Base-by-base conservation (phyloP, 2,113 vertebrate genomes). In the Hemichromis elongatus region DNA sequence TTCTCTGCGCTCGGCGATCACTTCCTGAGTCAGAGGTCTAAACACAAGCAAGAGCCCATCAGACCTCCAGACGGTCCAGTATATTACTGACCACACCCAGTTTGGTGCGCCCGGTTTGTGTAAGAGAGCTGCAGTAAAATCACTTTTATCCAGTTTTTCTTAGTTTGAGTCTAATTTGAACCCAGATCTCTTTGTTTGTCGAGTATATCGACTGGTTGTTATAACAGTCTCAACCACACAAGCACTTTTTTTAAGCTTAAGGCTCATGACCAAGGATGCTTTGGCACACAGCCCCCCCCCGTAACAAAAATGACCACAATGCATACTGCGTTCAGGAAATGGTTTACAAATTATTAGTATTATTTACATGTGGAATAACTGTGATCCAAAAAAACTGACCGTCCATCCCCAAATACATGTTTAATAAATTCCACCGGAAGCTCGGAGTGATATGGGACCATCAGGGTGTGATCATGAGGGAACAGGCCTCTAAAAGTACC, bases 1-100 rank as follows among this genome's bases (percentile, higher is more conserved):
- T 14, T 98, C 98, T 3, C 96, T 95, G 26, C 98, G 96, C 90
- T 97, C 95, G 18, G 95, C 90, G 19, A 99, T 96, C 94, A 99
- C 97, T 80, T 98, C 97, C 82, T 96, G 97, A 45, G 97, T 98
- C 94, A 99, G 93, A 3, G 97, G 97, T 88, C 99, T 99, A 77
- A 0, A 37, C 81, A 33, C 16, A 85, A 11, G 54, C 3, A 53
- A 47, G 30, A 47, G 21, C 24, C 59, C 3, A 3, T 73, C 66
- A 73, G 14, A 28, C 24, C 66, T 73, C 2, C 3, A 26, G 40
- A 0, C 4, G 2, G 16, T 47, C 5, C 40, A 19, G 21, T 10
- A 10, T 3, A 2, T 45, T 42, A 47, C 24, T 28, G 6, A 26
- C 13, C 10, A 14, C 66, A 45, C 2, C 63, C 0, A 3, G 5